These are phyloP conservation scores for Leptarthrus brevirostris DNA, from an alignment of 2,888 invertebrate species.

Conservation along the genomic window DNA sequence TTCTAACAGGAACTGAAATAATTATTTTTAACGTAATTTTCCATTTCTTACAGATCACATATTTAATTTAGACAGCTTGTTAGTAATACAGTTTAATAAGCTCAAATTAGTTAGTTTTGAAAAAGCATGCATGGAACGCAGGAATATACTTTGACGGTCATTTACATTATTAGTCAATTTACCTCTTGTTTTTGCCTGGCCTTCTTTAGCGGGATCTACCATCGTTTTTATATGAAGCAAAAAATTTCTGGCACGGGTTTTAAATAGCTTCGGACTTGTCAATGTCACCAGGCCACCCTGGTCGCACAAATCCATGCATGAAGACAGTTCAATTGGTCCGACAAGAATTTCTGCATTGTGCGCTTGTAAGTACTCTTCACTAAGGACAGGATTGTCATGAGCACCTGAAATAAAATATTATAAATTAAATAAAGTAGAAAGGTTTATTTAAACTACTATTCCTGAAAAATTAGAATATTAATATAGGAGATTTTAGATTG, in stretches of 20 bases:
- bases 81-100: neutral
- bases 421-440: too few relatives aligned
- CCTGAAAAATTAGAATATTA: too few relatives aligned
- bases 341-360: conserved; percentile 92
- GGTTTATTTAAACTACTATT: too few relatives aligned
- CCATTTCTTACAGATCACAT: neutral
- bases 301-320: conserved; percentile 86
- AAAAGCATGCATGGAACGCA: conserved; percentile 52
- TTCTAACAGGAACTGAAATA: conserved; percentile 61
- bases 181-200: conserved; percentile 66
- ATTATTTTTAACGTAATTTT: conserved; percentile 44
- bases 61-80: neutral
- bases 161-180: conserved; percentile 52
- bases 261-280: conserved; percentile 86
- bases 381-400: conserved; percentile 80
- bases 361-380: conserved; percentile 83
- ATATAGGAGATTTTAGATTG: too few relatives aligned
- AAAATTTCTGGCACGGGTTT: conserved; percentile 81
- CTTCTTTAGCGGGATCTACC: conserved; percentile 74
- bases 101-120: conserved; percentile 21
- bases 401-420: conserved; percentile 57
- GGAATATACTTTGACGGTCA: neutral
- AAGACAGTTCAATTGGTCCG: conserved; percentile 85
- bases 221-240: conserved; percentile 81
- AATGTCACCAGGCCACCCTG: conserved; percentile 86